Evolutionary conservation across 2,113 vertebrate species (phyloP).

Genomic region (Phrynosoma platyrhinos): DNA sequence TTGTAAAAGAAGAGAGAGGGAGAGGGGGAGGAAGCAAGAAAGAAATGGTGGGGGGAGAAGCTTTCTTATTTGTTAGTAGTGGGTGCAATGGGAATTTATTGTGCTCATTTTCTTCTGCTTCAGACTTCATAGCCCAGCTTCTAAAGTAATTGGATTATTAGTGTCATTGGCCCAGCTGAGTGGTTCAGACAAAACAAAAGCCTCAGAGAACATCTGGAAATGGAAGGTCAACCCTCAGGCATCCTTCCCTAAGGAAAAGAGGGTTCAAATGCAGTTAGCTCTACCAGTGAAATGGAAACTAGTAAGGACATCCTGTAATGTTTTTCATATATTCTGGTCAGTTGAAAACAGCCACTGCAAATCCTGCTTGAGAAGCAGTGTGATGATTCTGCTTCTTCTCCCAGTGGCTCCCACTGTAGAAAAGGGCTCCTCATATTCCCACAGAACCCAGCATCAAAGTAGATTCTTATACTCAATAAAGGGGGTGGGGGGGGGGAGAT

Average conservation of each 20-base stretch:
- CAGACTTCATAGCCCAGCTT: background rate
- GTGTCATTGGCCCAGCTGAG: background rate
- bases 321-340: background rate
- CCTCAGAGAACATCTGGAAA: background rate
- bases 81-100: background rate
- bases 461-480: background rate
- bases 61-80: background rate
- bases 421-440: background rate
- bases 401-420: no score
- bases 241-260: background rate
- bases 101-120: constrained; percentile 10
- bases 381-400: background rate
- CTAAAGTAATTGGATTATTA: constrained; percentile 32
- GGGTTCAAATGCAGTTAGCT: background rate
- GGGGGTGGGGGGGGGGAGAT: no score
- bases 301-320: background rate
- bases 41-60: no score
- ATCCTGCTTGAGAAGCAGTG: background rate
- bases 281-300: background rate
- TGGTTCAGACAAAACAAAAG: background rate
- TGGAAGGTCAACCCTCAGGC: background rate
- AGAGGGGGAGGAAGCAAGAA: background rate
- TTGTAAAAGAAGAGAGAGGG: background rate
- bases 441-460: background rate
- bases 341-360: background rate